These are phyloP conservation scores for Zaprionus kolodkinae DNA, from an alignment of 1,140 invertebrate genomes.

Conservation along the genomic window DNA sequence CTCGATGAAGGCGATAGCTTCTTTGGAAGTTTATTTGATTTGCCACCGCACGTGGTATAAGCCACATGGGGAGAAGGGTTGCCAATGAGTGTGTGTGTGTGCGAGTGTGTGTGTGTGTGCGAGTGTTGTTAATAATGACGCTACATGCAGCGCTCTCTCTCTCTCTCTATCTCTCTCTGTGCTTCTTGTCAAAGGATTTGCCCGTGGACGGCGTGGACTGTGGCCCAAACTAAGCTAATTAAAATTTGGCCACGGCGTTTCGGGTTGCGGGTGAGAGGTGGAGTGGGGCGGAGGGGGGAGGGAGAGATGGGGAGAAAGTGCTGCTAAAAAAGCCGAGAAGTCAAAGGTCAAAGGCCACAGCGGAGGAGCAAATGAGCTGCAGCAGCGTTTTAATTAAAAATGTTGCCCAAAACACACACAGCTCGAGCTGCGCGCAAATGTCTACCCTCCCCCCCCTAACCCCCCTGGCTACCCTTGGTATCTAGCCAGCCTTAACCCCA, in stretches of 20 bases:
- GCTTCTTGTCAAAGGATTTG: conserved; percentile 62
- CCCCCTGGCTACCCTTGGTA: background rate
- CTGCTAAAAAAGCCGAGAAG: conserved; percentile 20
- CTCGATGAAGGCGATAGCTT: conserved; percentile 4
- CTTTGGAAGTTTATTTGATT: conserved; percentile 39
- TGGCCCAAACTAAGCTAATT: conserved; percentile 73
- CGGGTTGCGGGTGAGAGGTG: background rate
- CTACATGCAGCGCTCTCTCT: conserved; percentile 27
- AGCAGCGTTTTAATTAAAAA: conserved; percentile 76
- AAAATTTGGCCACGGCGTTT: conserved; percentile 67
- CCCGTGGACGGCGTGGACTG: conserved; percentile 19
- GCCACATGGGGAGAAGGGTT: background rate
- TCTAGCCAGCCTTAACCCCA: conserved; percentile 4
- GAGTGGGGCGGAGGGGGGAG: background rate
- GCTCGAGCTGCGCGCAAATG: background rate
- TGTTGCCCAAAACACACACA: conserved; percentile 24
- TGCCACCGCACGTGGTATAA: conserved; percentile 8
- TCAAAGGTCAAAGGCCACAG: conserved; percentile 58
- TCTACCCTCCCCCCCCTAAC: background rate
- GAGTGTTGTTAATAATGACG: conserved; percentile 42
- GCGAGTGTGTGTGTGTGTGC: conserved; percentile 13
- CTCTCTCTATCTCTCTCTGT: background rate
- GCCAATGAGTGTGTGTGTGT: conserved; percentile 18
- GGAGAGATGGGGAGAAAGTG: too few relatives aligned
- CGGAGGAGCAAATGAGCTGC: conserved; percentile 52